Percentiles rank a stretch among this genome's conserved stretches.
These are phyloP conservation scores for Acanthoscelides obtectus DNA, from an alignment of 2,888 invertebrate genomes.

Conservation along the genomic window DNA sequence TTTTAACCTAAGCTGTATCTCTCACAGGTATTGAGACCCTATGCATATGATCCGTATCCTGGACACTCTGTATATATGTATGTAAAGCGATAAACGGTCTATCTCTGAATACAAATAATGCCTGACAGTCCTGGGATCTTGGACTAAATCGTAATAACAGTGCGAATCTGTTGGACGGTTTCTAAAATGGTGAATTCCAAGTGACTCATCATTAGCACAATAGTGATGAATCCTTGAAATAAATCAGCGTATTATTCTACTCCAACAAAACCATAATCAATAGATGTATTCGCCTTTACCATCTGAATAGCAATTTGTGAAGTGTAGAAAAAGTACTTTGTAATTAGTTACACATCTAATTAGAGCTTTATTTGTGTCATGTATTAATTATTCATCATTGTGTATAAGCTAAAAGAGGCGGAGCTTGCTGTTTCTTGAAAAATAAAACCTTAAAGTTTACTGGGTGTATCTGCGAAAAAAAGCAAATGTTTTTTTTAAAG, in stretches of 20 bases:
- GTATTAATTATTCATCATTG: neutral
- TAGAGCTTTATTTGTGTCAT: neutral
- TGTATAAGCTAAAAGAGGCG: neutral
- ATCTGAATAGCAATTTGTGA: neutral
- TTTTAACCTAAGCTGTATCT: no score
- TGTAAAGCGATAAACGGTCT: no score
- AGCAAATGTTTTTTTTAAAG: no score
- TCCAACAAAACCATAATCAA: neutral
- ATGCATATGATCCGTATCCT: no score
- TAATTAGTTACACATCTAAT: neutral
- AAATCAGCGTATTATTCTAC: neutral
- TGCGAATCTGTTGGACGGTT: neutral
- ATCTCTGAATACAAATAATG: no score
- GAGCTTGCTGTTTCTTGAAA: neutral
- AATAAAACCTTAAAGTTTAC: neutral
- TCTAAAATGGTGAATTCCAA: neutral
- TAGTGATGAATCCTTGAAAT: neutral
- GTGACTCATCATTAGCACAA: neutral
- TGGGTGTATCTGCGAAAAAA: neutral
- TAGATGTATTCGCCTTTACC: neutral
- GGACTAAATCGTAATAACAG: no score
- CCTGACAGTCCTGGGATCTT: no score
- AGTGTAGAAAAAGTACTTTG: neutral
- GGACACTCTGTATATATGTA: no score
- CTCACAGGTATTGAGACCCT: no score